phyloP scores from a whole-genome alignment of 2,113 vertebrate genomes.

The Morone saxatilis region DNA sequence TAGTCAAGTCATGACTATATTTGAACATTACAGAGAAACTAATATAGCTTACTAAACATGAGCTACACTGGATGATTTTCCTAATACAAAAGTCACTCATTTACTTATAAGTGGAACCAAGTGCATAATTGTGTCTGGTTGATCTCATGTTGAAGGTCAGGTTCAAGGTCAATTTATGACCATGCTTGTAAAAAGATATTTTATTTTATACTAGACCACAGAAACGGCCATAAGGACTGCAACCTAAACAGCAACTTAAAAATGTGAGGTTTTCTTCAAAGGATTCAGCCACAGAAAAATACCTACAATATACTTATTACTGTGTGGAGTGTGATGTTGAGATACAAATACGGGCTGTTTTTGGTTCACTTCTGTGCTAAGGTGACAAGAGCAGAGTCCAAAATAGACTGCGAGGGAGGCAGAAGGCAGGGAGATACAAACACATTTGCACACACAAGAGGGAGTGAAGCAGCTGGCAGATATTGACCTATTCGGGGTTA shows the following conservation, averaged over 20 bases:
- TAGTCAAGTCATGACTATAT: too few species aligned
- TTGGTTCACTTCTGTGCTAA: conserved; percentile 19
- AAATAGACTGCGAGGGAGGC: conserved; percentile 39
- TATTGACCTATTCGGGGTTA: conserved; percentile 59
- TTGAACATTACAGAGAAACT: background rate
- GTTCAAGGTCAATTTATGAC: background rate
- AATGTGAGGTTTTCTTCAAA: background rate
- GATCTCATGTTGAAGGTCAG: background rate
- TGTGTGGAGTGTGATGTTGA: background rate
- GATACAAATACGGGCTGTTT: background rate
- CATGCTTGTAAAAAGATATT: background rate
- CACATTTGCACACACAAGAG: background rate
- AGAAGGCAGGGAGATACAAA: conserved; percentile 27
- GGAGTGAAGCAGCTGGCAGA: conserved; percentile 37
- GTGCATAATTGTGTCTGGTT: background rate
- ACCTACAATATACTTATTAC: background rate
- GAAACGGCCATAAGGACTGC: background rate
- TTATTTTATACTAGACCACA: background rate
- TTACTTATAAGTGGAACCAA: background rate
- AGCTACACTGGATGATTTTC: background rate
- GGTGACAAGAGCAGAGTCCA: conserved; percentile 21
- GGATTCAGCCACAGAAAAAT: too few species aligned
- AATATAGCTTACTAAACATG: background rate
- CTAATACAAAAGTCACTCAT: background rate
- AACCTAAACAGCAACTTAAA: too few species aligned